These are phyloP conservation scores for Cacoxenus indagator DNA, from an alignment of 2,888 invertebrate genomes.

Conservation along the genomic window DNA sequence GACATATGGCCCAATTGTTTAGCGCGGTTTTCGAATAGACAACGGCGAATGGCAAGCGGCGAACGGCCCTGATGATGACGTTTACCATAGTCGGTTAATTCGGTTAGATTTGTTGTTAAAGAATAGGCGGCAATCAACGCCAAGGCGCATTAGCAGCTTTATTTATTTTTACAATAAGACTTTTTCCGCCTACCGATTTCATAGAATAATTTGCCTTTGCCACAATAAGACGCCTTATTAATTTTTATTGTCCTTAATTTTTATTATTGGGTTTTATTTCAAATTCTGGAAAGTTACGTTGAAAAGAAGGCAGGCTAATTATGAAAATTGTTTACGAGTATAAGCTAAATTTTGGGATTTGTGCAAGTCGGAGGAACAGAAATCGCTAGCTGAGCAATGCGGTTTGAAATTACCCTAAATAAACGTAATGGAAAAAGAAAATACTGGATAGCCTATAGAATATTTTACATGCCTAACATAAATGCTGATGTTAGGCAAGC, in stretches of 20 bases:
- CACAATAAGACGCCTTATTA: constrained; percentile 48
- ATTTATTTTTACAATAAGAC: not conserved
- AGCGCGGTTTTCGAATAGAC: constrained; percentile 1
- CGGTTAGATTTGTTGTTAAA: not conserved
- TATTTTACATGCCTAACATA: no score
- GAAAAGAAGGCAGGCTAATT: constrained; percentile 5
- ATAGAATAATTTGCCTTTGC: not conserved
- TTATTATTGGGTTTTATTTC: constrained; percentile 10
- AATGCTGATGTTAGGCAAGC: no score
- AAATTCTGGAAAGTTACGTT: not conserved
- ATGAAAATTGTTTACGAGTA: constrained; percentile 14
- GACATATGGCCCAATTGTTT: constrained; percentile 19
- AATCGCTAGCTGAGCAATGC: not conserved
- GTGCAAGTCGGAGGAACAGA: not conserved
- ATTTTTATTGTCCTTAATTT: constrained; percentile 65
- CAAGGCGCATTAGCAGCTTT: constrained; percentile 6
- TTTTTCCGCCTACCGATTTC: not conserved
- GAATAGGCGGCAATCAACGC: constrained; percentile 13
- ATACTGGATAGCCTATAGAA: no score
- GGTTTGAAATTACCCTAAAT: not conserved
- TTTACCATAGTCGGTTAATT: not conserved
- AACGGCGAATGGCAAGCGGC: not conserved
- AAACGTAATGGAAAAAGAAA: not conserved
- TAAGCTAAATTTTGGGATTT: constrained; percentile 17
- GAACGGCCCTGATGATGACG: not conserved